phyloP scores from a whole-genome alignment of 2,797 vertebrate species.

The Tapera naevia region DNA sequence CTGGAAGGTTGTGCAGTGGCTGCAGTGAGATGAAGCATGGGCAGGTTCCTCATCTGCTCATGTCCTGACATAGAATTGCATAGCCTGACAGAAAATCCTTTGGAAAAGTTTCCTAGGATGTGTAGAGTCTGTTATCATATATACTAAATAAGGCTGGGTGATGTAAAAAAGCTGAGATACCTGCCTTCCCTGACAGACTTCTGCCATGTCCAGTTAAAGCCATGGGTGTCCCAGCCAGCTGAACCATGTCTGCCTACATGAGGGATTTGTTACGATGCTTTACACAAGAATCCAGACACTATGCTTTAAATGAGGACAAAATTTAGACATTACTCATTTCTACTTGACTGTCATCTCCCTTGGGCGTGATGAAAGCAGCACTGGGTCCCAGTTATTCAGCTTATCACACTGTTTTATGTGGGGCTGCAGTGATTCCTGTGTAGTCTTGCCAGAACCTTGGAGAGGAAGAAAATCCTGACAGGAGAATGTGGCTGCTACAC shows the following conservation, averaged over 20 bases:
- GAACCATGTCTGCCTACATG: rapidly evolving
- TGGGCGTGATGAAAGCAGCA: neutral
- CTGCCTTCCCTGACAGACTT: neutral
- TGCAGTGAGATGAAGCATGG: neutral
- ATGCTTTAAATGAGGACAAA: neutral
- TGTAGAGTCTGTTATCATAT: neutral
- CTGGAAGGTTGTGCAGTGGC: neutral
- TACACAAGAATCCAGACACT: neutral
- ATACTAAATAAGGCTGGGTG: neutral
- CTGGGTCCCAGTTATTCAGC: slow-evolving; percentile 5
- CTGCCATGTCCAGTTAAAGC: neutral
- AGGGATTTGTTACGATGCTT: neutral
- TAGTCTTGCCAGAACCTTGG: slow-evolving; percentile 15
- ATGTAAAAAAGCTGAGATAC: neutral
- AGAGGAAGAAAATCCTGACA: neutral
- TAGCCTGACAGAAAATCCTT: neutral
- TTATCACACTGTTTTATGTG: neutral
- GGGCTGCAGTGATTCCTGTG: slow-evolving; percentile 10
- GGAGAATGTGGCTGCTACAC: neutral
- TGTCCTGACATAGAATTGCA: neutral
- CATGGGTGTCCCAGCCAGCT: neutral
- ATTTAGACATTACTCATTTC: neutral
- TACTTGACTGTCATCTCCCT: neutral
- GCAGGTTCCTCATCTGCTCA: neutral
- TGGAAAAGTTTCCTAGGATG: neutral